Conservation (phyloP, 2,113 vertebrate genomes). For the Trematomus loennbergii region DNA sequence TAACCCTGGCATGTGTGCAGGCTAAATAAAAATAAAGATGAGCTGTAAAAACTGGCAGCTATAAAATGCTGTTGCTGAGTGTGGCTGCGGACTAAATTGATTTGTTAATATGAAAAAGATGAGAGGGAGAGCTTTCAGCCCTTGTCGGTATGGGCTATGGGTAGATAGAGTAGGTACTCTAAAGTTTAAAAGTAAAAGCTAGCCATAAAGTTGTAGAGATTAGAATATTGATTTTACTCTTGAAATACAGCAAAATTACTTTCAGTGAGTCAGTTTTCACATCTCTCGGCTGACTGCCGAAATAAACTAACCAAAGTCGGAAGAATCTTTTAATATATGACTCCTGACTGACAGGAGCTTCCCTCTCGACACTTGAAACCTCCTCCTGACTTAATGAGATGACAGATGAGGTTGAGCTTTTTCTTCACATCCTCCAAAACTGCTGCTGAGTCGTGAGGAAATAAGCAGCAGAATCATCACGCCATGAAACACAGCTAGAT, state of each 20-base stretch:
- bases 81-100: slow-evolving; percentile 40
- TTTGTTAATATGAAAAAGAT: slow-evolving; percentile 56
- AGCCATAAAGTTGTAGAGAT: not conserved
- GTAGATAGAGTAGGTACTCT: slow-evolving; percentile 1
- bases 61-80: slow-evolving; percentile 38
- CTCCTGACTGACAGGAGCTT: slow-evolving; percentile 39
- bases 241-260: slow-evolving; percentile 1
- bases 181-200: slow-evolving; percentile 11
- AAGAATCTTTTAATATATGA: slow-evolving; percentile 26
- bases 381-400: slow-evolving; percentile 52
- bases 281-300: not conserved
- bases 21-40: slow-evolving; percentile 61
- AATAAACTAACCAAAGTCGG: slow-evolving; percentile 32
- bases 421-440: slow-evolving; percentile 45
- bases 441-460: slow-evolving; percentile 65
- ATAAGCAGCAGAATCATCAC: slow-evolving; percentile 45
- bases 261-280: not conserved
- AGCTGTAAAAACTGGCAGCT: slow-evolving; percentile 44
- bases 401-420: slow-evolving; percentile 38
- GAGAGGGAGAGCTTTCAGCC: slow-evolving; percentile 5
- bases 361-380: slow-evolving; percentile 15
- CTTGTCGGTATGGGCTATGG: slow-evolving; percentile 8
- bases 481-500: slow-evolving; percentile 54
- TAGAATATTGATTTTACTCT: slow-evolving; percentile 27
- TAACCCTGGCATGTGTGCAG: slow-evolving; percentile 49